Base-by-base conservation (phyloP, 2,888 invertebrate genomes). In the Melinaea menophilus region DNA sequence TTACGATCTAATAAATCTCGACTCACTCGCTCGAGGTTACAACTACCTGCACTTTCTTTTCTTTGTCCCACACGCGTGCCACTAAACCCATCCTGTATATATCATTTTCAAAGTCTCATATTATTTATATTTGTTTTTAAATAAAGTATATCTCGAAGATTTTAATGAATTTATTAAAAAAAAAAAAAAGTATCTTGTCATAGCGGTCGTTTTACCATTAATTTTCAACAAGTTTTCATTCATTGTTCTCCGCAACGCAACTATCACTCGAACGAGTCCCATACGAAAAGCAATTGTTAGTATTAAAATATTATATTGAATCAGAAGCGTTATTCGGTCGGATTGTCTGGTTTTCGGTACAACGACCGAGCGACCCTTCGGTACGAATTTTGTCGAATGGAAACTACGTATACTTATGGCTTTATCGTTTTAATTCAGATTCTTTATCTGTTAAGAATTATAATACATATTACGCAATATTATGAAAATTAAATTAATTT, bases 1-100 rank as follows among this genome's bases (percentile, higher is more conserved):
- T 88, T 88, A 89, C 88, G 88, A 86, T 87, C 89, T 86, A 89
- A 88, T 89, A 89, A 88, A 89, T 88, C 88, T 85, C 77, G 79
- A 80, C 31, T 74, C 75, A 72, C 73, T 77, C 76, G 76, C 69
- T 74, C 75, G 77, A 76, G 75, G 79, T 79, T 75, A 77, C 79
- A 76, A 77, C 85, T 88, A 87, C 88, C 88, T 89, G 87, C 86
- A 86, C 86, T 88, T 86, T 88, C 88, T 87, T 88, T 84, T 88
- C 88, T 85, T 85, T 86, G 85, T 86, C 88, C 76, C 83, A 80
- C 86, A 83, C 80, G 75, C 74, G 77, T 74, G 72, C 71, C 67
- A 73, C 77, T 78, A 77, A 75, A 74, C 76, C 70, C 77, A 76
- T 71, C 72, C 73, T 77, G 64, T 55, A 61, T 56, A 67, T 60